Base-by-base conservation (phyloP, 2,888 invertebrate genomes). In the Morinoia aosen region DNA sequence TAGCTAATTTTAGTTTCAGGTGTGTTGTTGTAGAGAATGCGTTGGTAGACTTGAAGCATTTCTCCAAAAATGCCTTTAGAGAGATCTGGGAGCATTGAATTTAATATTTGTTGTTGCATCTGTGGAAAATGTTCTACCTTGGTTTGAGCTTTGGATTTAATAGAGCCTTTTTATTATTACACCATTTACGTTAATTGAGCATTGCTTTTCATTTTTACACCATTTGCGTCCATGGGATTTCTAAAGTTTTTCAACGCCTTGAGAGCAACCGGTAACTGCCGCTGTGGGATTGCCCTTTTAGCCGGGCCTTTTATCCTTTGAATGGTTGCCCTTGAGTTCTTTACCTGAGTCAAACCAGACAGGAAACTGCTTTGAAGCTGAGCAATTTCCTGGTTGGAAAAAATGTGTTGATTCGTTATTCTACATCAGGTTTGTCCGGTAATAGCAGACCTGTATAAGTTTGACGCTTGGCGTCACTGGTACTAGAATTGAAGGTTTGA, bases 261-360 rank as follows among this genome's bases (percentile, higher is more conserved):
- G 16, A 25, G 76, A 76, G 76, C 76, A 76, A 33, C 76, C 33
- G 76, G 76, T 8, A 19, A 76, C 76, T 76, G 76, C 76, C 2
- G 76, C 33, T 76, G 76, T 76, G 76, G 16, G 76, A 33, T 61
- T 61, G 61, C 61, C 76, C 76, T 76, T 76, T 76, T 33, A 76
- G 76, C 76, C 76, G 76, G 2, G 33, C 25, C 76, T 76, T 76
- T 16, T 76, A 76, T 76, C 76, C 76, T 76, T 33, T 76, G 76
- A 76, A 76, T 76, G 25, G 76, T 76, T 76, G 76, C 76, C 76
- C 76, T 76, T 76, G 76, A 76, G 76, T 76, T 76, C 76, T 76
- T 76, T 76, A 76, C 76, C 76, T 76, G 76, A 76, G 76, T 10
- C 25, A 19, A 76, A 76, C 76, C 76, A 76, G 76, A 76, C 76